These are phyloP conservation scores for Cossypha polioptera DNA, from an alignment of 2,797 vertebrate species.

Conservation along the genomic window DNA sequence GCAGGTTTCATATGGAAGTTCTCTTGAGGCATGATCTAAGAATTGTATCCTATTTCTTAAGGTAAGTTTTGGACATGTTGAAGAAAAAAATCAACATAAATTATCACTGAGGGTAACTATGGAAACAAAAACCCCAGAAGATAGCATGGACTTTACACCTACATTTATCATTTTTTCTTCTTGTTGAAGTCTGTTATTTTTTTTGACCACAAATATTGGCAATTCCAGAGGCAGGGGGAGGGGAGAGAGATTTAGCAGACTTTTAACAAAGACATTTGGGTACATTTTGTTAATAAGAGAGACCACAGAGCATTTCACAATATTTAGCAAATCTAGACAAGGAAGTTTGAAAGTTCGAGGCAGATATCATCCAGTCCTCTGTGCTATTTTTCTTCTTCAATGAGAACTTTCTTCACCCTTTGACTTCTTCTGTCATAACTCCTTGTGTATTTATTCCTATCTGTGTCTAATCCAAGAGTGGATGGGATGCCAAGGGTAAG, in stretches of 20 bases:
- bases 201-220: background rate
- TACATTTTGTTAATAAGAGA: background rate
- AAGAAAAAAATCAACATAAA: background rate
- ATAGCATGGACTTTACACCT: background rate
- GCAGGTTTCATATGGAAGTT: background rate
- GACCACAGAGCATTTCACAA: background rate
- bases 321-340: background rate
- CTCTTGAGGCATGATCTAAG: background rate
- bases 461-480: background rate
- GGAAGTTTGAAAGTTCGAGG: background rate
- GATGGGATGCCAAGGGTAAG: background rate
- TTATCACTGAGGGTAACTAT: background rate
- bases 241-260: fast-evolving
- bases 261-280: background rate
- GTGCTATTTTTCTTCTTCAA: background rate
- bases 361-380: background rate
- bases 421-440: background rate
- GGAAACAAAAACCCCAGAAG: background rate
- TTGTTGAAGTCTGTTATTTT: background rate
- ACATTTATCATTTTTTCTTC: background rate
- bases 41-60: background rate
- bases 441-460: background rate
- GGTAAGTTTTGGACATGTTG: background rate
- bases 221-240: background rate
- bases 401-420: background rate